These are phyloP conservation scores for Drosophila mimica DNA, from an alignment of 2,888 invertebrate species.

Conservation along the genomic window DNA sequence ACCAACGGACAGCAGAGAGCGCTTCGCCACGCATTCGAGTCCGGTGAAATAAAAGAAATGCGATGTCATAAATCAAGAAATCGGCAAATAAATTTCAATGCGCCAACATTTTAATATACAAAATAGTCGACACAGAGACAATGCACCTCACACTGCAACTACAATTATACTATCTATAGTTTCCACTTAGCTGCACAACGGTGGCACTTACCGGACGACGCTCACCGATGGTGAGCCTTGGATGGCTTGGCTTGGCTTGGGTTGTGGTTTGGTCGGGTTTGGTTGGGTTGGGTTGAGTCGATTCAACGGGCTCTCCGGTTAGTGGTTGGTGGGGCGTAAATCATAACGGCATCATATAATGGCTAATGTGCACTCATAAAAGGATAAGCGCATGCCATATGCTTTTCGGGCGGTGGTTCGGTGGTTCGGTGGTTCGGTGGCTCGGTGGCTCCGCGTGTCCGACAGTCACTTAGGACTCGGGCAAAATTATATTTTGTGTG, in stretches of 20 bases:
- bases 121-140: constrained; percentile 55
- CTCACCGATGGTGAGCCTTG: constrained; percentile 26
- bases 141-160: constrained; percentile 56
- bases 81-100: constrained; percentile 76
- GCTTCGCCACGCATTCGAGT: constrained; percentile 9
- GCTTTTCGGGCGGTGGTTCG: constrained; percentile 25
- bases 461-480: constrained; percentile 41
- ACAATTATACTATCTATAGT: constrained; percentile 84
- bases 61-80: constrained; percentile 74
- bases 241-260: not conserved
- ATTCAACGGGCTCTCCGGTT: constrained; percentile 3
- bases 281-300: not conserved
- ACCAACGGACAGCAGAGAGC: constrained; percentile 43
- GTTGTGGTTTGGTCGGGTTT: not conserved
- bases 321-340: constrained; percentile 66
- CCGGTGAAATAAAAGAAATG: constrained; percentile 60
- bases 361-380: constrained; percentile 78
- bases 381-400: constrained; percentile 75
- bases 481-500: constrained; percentile 40
- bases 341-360: constrained; percentile 76
- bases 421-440: constrained; percentile 7
- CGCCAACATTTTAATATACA: constrained; percentile 75
- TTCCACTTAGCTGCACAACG: constrained; percentile 84
- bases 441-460: constrained; percentile 9
- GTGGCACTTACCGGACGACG: constrained; percentile 77